Percentiles rank a stretch among this genome's conserved stretches.
These are phyloP conservation scores for Gymnoscopelus microlampas DNA, from an alignment of 2,797 vertebrate genomes.

Conservation along the genomic window DNA sequence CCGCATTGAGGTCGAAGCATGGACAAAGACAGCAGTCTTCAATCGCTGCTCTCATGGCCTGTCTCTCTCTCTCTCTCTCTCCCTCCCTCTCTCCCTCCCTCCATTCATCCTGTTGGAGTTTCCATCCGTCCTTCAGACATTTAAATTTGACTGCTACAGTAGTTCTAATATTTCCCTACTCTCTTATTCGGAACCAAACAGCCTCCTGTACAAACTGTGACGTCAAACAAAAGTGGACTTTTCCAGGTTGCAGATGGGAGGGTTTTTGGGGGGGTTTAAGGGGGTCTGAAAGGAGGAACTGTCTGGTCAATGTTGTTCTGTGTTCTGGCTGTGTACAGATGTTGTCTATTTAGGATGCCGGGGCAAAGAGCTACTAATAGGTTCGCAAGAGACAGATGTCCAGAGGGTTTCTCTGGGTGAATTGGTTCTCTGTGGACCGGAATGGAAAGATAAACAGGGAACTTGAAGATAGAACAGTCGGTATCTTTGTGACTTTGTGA, in stretches of 20 bases:
- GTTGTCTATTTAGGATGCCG: constrained; percentile 36
- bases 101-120: constrained; percentile 44
- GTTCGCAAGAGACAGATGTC: background rate
- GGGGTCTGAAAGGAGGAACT: constrained; percentile 54
- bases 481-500: too few species aligned
- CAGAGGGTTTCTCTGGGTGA: background rate
- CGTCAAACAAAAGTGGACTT: constrained; percentile 61
- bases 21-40: constrained; percentile 68
- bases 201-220: constrained; percentile 60
- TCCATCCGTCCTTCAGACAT: constrained; percentile 51
- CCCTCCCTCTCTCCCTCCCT: too few species aligned
- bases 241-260: constrained; percentile 60
- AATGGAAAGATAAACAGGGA: background rate
- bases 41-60: background rate
- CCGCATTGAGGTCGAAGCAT: background rate
- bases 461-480: too few species aligned
- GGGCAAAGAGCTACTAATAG: constrained; percentile 9
- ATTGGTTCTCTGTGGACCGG: background rate
- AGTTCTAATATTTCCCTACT: constrained; percentile 34
- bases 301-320: constrained; percentile 52
- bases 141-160: constrained; percentile 29
- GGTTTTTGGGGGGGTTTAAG: constrained; percentile 11
- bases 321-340: constrained; percentile 29
- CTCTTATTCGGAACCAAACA: constrained; percentile 37
- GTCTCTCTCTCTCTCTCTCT: too few species aligned